These are phyloP conservation scores for Psylliodes chrysocephalus DNA, from an alignment of 2,888 invertebrate species.

Conservation along the genomic window DNA sequence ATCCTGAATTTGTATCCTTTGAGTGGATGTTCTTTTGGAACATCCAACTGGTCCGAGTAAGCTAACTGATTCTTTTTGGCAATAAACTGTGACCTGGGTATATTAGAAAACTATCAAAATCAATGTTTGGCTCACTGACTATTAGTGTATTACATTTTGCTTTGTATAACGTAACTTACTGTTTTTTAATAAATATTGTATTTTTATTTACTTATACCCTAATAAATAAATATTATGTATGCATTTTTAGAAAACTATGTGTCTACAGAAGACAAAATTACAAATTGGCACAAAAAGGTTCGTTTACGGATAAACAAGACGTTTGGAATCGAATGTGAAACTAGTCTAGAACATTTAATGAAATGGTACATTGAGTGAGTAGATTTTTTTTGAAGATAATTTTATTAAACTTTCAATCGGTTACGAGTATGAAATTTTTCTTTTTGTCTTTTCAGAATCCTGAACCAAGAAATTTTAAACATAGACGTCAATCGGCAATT, in stretches of 20 bases:
- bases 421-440: not conserved
- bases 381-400: not conserved
- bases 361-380: constrained; percentile 51
- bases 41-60: too few relatives aligned
- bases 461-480: constrained; percentile 11
- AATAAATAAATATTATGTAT: not conserved
- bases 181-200: too few relatives aligned
- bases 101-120: too few relatives aligned
- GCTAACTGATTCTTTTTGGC: too few relatives aligned
- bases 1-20: too few relatives aligned
- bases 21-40: too few relatives aligned
- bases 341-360: constrained; percentile 44
- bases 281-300: constrained; percentile 48
- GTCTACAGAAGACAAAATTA: constrained; percentile 41
- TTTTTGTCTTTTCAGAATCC: constrained; percentile 13
- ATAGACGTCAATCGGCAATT: constrained; percentile 6
- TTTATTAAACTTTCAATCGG: not conserved
- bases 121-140: too few relatives aligned
- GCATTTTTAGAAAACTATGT: constrained; percentile 28
- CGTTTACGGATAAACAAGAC: constrained; percentile 41
- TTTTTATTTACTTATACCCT: too few relatives aligned
- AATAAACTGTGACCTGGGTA: too few relatives aligned
- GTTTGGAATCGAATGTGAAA: constrained; percentile 42
- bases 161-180: too few relatives aligned
- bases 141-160: too few relatives aligned